These are phyloP conservation scores for Eurystomus glaucurus DNA, from an alignment of 2,797 vertebrate genomes.

Conservation along the genomic window DNA sequence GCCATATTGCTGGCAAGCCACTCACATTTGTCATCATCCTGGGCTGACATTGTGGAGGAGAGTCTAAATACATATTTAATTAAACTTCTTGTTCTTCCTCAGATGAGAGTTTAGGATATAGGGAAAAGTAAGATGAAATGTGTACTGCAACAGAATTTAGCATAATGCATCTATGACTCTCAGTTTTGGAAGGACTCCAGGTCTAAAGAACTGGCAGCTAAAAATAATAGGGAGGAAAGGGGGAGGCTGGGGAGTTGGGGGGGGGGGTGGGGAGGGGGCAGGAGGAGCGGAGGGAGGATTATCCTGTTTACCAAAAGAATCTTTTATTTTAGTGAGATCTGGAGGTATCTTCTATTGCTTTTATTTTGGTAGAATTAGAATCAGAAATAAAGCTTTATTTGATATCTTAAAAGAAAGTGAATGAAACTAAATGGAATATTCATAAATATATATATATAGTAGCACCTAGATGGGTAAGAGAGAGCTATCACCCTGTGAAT, in stretches of 20 bases:
- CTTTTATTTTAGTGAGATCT: conserved; percentile 3
- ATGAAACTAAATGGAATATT: neutral
- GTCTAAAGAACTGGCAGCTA: neutral
- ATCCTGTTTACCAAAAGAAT: neutral
- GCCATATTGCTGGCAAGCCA: conserved; percentile 18
- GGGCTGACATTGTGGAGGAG: neutral
- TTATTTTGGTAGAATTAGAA: neutral
- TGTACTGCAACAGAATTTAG: neutral
- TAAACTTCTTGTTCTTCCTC: conserved; percentile 69
- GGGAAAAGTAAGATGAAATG: conserved; percentile 22
- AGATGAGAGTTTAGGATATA: conserved; percentile 33
- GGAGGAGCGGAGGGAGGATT: neutral
- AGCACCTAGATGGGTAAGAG: neutral
- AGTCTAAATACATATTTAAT: conserved; percentile 70
- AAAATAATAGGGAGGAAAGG: neutral
- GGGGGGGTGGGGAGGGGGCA: too few species aligned
- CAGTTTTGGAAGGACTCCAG: conserved; percentile 37
- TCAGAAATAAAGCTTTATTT: conserved; percentile 1
- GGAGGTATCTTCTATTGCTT: neutral
- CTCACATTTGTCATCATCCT: conserved; percentile 41
- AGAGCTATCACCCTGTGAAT: neutral
- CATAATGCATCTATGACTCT: neutral
- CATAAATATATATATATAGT: neutral
- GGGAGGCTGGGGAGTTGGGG: neutral
- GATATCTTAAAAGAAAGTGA: neutral